Conservation (phyloP, 2,888 invertebrate genomes). For the Oeneis ivallda region DNA sequence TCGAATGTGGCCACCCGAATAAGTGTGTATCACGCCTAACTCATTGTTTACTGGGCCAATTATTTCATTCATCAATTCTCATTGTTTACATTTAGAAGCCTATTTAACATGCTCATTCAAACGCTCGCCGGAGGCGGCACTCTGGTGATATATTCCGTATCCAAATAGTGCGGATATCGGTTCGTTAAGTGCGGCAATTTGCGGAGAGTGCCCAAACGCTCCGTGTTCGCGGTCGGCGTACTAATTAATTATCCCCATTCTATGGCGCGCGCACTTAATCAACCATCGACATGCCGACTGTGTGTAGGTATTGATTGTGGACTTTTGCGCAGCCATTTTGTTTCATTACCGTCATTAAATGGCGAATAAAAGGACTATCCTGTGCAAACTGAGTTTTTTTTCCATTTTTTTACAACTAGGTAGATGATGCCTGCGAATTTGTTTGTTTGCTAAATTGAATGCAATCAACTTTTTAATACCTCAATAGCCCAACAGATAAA, state of each 20-base stretch:
- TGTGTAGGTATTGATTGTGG: slow-evolving; percentile 15
- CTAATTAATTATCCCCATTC: slow-evolving; percentile 66
- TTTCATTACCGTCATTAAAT: neutral
- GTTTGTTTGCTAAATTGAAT: too few relatives aligned
- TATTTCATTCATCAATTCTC: too few relatives aligned
- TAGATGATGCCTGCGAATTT: too few relatives aligned
- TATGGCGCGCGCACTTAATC: slow-evolving; percentile 38
- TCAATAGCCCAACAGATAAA: too few relatives aligned
- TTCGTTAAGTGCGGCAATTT: slow-evolving; percentile 68
- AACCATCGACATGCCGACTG: slow-evolving; percentile 32
- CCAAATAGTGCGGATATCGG: slow-evolving; percentile 47
- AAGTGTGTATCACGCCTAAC: too few relatives aligned
- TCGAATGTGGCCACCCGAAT: too few relatives aligned
- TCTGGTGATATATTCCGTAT: slow-evolving; percentile 18
- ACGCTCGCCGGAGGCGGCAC: neutral
- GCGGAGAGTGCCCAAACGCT: slow-evolving; percentile 47
- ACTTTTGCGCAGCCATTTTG: slow-evolving; percentile 11
- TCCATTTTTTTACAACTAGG: too few relatives aligned
- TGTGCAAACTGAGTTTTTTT: too few relatives aligned
- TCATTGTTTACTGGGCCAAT: too few relatives aligned
- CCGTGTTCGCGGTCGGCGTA: slow-evolving; percentile 45
- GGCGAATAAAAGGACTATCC: neutral
- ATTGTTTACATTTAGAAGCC: too few relatives aligned
- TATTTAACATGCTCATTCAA: neutral
- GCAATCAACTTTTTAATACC: too few relatives aligned